These are phyloP conservation scores for Centropristis striata DNA, from an alignment of 2,113 vertebrate genomes.

Conservation along the genomic window DNA sequence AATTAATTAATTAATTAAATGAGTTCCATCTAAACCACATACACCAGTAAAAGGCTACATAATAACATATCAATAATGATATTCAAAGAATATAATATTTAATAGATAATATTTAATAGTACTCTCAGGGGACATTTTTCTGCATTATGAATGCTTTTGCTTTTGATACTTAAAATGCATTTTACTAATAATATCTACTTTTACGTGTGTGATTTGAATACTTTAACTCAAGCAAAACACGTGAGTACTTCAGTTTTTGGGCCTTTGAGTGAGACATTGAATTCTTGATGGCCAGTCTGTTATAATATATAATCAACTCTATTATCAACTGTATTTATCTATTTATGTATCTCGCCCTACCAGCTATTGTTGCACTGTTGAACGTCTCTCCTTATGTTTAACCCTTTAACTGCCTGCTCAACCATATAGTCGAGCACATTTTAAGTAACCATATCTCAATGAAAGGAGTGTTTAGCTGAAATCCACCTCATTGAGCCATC, in stretches of 20 bases:
- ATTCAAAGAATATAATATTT: too few species aligned
- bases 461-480: too few species aligned
- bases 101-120: neutral
- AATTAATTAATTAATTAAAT: neutral
- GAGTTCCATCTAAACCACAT: neutral
- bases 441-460: too few species aligned
- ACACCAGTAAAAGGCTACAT: neutral
- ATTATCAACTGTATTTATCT: slow-evolving; percentile 25
- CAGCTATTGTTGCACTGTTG: neutral
- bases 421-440: too few species aligned
- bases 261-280: slow-evolving; percentile 16
- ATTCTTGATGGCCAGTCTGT: neutral
- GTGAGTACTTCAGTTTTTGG: neutral
- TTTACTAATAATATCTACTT: neutral
- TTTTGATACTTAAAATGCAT: neutral
- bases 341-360: slow-evolving; percentile 6
- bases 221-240: neutral
- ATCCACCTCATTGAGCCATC: too few species aligned
- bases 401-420: too few species aligned
- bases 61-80: neutral
- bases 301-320: neutral
- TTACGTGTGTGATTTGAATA: neutral
- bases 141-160: neutral
- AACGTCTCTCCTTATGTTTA: neutral
- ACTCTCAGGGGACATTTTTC: neutral